Percentiles rank a stretch among this genome's conserved stretches.
phyloP scores from a whole-genome alignment of 2,888 invertebrate genomes.

The Heliconius sara region DNA sequence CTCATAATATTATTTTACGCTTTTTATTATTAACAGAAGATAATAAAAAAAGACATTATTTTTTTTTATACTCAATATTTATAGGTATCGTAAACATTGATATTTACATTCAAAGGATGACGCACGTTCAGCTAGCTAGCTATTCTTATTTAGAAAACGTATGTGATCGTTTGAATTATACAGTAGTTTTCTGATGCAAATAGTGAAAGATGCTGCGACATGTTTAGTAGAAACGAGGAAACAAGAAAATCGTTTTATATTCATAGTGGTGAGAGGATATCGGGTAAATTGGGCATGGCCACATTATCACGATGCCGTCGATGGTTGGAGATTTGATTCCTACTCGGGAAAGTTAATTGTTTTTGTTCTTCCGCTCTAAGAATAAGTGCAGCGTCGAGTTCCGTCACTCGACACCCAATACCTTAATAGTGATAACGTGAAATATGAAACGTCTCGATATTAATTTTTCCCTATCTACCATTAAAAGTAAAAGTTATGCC shows the following conservation, averaged over 20 bases:
- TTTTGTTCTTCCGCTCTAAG: background rate
- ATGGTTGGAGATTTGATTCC: too few species aligned
- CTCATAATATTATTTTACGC: too few species aligned
- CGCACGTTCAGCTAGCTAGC: background rate
- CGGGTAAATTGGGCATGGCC: too few species aligned
- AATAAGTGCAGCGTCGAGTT: background rate
- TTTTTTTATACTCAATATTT: background rate
- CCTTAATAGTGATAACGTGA: background rate
- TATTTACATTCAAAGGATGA: constrained; percentile 2
- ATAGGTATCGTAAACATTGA: background rate
- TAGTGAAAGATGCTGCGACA: background rate
- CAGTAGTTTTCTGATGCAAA: constrained; percentile 7
- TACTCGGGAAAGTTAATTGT: background rate
- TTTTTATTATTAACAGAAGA: background rate
- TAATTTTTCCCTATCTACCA: background rate
- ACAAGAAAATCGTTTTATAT: background rate
- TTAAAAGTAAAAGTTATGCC: too few species aligned
- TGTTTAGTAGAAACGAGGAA: background rate
- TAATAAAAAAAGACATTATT: background rate
- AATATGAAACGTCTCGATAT: background rate
- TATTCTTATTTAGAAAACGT: constrained; percentile 7
- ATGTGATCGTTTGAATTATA: background rate
- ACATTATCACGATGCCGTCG: too few species aligned
- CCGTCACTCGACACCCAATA: background rate
- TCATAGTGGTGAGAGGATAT: too few species aligned